Conservation (phyloP, 2,888 invertebrate species). For the Poecilobothrus nobilitatus region DNA sequence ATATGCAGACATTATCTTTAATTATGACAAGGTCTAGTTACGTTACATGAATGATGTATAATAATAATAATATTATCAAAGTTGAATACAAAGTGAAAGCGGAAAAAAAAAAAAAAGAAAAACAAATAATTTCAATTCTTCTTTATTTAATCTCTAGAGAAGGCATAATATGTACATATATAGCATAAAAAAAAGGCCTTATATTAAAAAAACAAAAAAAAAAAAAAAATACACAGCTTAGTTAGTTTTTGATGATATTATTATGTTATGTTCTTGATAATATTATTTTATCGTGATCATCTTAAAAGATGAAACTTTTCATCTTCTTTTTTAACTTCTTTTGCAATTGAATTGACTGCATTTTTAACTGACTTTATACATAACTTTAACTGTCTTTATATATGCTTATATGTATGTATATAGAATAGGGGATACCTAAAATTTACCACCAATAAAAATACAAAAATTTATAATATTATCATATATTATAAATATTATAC, state of each 20-base stretch:
- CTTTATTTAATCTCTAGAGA: neutral
- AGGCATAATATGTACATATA: neutral
- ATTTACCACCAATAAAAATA: no score
- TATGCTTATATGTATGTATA: no score
- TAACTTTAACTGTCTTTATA: no score
- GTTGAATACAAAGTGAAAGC: neutral
- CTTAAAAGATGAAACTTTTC: neutral
- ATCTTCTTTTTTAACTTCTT: neutral
- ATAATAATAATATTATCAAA: neutral
- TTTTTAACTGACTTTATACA: no score
- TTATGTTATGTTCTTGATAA: neutral
- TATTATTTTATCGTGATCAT: neutral
- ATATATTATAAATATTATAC: no score
- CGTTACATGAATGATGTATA: neutral
- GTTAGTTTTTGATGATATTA: neutral
- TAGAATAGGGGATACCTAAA: no score
- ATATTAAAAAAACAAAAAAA: neutral
- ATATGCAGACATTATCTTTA: neutral
- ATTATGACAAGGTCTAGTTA: neutral
- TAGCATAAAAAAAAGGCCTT: neutral
- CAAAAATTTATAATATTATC: no score
- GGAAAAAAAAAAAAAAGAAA: no score
- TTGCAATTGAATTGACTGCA: neutral
- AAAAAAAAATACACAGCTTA: no score
- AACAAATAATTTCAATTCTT: neutral